Conservation (phyloP, 1,140 invertebrate genomes). For the Papilio dardanus region DNA sequence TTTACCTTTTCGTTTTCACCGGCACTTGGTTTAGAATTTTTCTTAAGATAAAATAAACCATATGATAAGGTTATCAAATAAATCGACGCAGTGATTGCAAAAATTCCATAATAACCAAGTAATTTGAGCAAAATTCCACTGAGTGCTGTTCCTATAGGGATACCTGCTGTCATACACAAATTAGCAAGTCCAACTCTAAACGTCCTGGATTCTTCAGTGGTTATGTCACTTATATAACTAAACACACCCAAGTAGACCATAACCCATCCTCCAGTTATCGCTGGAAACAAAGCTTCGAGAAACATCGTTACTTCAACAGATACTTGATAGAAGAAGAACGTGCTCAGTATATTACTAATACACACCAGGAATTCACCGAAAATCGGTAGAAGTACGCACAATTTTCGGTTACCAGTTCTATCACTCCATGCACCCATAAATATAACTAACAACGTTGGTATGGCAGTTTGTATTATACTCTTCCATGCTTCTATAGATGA, state of each 20-base stretch:
- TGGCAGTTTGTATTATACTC: conserved; percentile 81
- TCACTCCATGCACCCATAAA: conserved; percentile 86
- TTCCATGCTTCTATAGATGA: conserved; percentile 83
- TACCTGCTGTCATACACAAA: conserved; percentile 79
- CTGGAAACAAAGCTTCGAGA: conserved; percentile 81
- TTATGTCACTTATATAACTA: conserved; percentile 84
- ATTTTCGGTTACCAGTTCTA: conserved; percentile 83
- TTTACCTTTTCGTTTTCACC: conserved; percentile 58
- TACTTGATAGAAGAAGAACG: conserved; percentile 80
- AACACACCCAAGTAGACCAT: conserved; percentile 83
- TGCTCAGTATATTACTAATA: conserved; percentile 81
- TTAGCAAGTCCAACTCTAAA: conserved; percentile 83
- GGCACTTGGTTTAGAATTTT: conserved; percentile 57
- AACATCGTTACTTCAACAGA: conserved; percentile 82
- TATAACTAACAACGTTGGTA: conserved; percentile 83
- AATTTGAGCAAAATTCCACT: conserved; percentile 76
- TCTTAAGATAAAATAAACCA: conserved; percentile 66
- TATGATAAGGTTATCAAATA: conserved; percentile 70
- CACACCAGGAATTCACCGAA: conserved; percentile 79
- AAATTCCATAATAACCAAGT: conserved; percentile 80
- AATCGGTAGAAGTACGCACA: conserved; percentile 83
- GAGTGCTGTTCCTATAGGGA: conserved; percentile 75
- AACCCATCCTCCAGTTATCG: conserved; percentile 82
- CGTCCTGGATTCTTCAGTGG: conserved; percentile 81
- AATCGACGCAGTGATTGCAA: conserved; percentile 62